Base-by-base conservation (phyloP, 2,113 vertebrate species). In the Chlamydotis undulata region DNA sequence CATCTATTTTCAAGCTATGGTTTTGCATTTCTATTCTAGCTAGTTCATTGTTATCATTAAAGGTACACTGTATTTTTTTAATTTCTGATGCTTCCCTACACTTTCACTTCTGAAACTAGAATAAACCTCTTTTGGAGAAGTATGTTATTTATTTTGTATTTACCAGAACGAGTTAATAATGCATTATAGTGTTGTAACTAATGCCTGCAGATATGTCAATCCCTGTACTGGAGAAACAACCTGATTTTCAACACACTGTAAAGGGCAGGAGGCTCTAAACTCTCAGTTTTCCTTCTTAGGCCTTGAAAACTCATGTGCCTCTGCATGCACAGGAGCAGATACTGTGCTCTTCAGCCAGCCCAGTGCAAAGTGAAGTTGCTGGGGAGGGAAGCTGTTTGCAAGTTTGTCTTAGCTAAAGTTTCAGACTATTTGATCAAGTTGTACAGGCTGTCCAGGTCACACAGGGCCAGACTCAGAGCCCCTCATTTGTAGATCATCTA, bases 1-100 rank as follows among this genome's bases (percentile, higher is more conserved):
- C 18, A 21, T 83, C 79, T 95, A 55, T 90, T 93, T 95, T 59
- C 77, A 47, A 86, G 29, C 45, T 55, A 14, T 18, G n/a, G 7
- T 60, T 96, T 95, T 88, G 25, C 63, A 83, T 52, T 88, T 87
- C 76, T 86, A 9, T 93, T 87, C 61, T 74, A 83, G 28, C 12
- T 63, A 77, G 37, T 23, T 74, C 14, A 56, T 83, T 91, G 93
- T 90, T 93, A 74, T 80, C 63, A 82, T 83, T 80, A 77, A 90
- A 74, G 75, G 19, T 16, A 59, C 15, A 70, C 1, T 55, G 22
- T 33, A 21, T 61, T 93, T 91, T 88, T 88, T n/a, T 2, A 79
- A 73, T 84, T 84, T 94, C 41, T 87, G 22, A 65, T 60, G 55
- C n/a, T 65, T 80, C 18, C 17, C 23, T 43, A 53, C 9, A 33